Percentiles rank a stretch among this genome's conserved stretches.
Conservation (phyloP, 2,113 vertebrate genomes). For the Gobio gobio region DNA sequence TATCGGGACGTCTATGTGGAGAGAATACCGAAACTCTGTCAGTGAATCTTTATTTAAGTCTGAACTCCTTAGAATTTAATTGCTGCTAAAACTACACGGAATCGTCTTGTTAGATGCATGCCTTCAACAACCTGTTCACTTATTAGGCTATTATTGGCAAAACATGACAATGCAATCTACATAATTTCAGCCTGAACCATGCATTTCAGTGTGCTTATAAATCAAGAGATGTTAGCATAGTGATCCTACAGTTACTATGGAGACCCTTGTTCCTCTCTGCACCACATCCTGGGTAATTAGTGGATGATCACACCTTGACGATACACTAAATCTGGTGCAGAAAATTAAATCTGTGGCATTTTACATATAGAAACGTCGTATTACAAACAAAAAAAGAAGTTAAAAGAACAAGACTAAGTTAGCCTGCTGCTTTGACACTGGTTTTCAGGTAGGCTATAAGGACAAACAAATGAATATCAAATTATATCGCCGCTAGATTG, state of each 20-base stretch:
- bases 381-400: conserved; percentile 14
- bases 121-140: neutral
- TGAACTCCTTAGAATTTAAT: neutral
- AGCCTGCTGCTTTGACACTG: neutral
- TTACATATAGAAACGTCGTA: neutral
- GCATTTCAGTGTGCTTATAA: neutral
- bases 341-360: conserved; percentile 4
- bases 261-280: neutral
- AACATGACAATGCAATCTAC: neutral
- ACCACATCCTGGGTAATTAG: conserved; percentile 16
- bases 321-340: neutral
- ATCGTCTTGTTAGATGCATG: neutral
- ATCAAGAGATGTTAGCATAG: neutral
- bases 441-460: neutral
- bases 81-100: neutral
- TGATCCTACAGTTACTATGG: conserved; percentile 30
- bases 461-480: neutral
- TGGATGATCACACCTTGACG: conserved; percentile 22
- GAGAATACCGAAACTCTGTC: neutral
- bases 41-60: neutral
- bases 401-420: neutral
- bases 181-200: neutral
- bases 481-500: neutral
- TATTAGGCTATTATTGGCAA: neutral
- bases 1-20: neutral